Evolutionary conservation across 1,140 invertebrate species (phyloP), one percentile per base, ranked within the genome.

Genomic region (Trachymyrmex cornetzi): DNA sequence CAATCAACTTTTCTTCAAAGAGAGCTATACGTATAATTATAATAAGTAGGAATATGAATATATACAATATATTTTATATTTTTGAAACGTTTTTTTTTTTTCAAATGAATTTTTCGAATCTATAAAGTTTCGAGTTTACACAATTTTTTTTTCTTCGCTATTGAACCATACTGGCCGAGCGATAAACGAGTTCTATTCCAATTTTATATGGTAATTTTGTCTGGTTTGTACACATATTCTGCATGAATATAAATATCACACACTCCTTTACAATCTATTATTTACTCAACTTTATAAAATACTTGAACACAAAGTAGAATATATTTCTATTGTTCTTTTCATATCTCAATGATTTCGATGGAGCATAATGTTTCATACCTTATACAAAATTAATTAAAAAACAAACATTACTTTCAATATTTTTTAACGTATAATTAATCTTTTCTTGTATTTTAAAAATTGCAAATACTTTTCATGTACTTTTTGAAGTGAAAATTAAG

Each of bases 201-300:
- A 81, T 71, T 81, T 81, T 71, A 71, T 44, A 71, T 9, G 11
- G 44, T 14, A 16, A 44, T 44, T 81, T 22, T 57, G 12, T 44
- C 55, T 27, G 34, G 6, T 38, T 30, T 24, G 48, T 44, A 44
- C 64, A 71, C 22, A 34, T 53, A 69, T 34, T 24, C 30, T 11
- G 22, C 16, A 55, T 71, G 53, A 71, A 81, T 81, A 81, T 71
- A 81, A 71, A 81, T 81, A 71, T 71, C 57, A 19, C n/a, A n/a
- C n/a, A n/a, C 24, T 27, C 34, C 71, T 72, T 53, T 44, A 71
- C 48, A 69, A 69, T 14, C 66, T 24, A 16, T 44, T 71, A 81
- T 81, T 81, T 81, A 59, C 22, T 71, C 30, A 19, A 63, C 27
- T 71, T 71, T 59, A 44, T 59, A 27, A 81, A 81, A 81, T 12